Percentiles rank a stretch among this genome's conserved stretches.
These are phyloP conservation scores for Caranx melampygus DNA, from an alignment of 2,113 vertebrate species.

Conservation along the genomic window DNA sequence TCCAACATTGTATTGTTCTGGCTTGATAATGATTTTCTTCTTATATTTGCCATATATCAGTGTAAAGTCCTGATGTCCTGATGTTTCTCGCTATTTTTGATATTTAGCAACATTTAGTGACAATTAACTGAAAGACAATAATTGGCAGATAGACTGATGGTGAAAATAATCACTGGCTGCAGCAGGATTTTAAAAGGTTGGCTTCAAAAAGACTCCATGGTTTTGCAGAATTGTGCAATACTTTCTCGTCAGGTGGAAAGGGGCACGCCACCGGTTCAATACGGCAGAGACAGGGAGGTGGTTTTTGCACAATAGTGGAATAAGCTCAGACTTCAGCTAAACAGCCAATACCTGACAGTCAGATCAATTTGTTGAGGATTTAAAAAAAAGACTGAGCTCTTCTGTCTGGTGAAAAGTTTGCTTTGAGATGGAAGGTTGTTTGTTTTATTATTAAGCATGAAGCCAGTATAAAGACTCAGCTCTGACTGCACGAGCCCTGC, in stretches of 20 bases:
- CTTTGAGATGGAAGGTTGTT: not conserved
- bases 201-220: not conserved
- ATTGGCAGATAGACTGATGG: not conserved
- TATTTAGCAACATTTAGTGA: not conserved
- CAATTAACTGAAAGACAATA: not conserved
- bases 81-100: not conserved
- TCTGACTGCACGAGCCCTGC: conserved; percentile 18
- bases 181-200: not conserved
- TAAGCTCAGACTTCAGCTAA: not conserved
- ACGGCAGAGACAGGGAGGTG: not conserved
- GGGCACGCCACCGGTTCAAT: not conserved
- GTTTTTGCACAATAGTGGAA: not conserved
- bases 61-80: not conserved
- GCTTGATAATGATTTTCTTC: not conserved
- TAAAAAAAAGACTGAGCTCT: not conserved
- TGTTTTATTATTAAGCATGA: conserved; percentile 15
- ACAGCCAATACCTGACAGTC: not conserved
- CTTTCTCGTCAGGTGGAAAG: not conserved
- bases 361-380: not conserved
- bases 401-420: conserved; percentile 24
- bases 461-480: conserved; percentile 16
- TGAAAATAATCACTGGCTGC: not conserved
- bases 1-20: not conserved
- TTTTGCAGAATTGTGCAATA: not conserved
- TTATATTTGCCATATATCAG: not conserved